These are phyloP conservation scores for Cosmia trapezina DNA, from an alignment of 2,888 invertebrate genomes.

Conservation along the genomic window DNA sequence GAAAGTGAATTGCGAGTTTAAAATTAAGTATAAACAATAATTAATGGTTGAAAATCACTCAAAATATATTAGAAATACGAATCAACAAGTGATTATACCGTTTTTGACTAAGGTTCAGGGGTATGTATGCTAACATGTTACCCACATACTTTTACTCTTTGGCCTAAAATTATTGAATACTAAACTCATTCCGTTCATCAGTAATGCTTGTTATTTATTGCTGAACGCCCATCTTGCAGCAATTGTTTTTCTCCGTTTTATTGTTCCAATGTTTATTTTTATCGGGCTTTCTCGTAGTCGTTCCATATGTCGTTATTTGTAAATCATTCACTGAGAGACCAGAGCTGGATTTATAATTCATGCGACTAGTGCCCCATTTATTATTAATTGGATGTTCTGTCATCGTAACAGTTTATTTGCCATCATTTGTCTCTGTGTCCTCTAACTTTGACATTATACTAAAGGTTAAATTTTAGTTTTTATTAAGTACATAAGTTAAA, in stretches of 20 bases:
- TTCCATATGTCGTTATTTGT: conserved; percentile 28
- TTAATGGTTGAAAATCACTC: conserved; percentile 27
- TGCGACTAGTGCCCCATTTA: conserved; percentile 30
- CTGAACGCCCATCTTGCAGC: conserved; percentile 34
- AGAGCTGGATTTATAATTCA: conserved; percentile 32
- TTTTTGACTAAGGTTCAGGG: conserved; percentile 69
- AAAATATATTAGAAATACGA: conserved; percentile 39
- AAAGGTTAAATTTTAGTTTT: conserved; percentile 69
- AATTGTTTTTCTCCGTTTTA: conserved; percentile 41
- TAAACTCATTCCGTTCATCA: conserved; percentile 53
- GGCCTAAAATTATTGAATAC: conserved; percentile 66
- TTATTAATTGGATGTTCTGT: conserved; percentile 28
- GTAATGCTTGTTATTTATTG: conserved; percentile 46
- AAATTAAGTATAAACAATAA: conserved; percentile 27
- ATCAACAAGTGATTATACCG: conserved; percentile 53
- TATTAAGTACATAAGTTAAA: conserved; percentile 27
- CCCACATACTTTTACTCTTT: conserved; percentile 79
- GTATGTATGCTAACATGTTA: conserved; percentile 77
- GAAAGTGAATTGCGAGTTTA: conserved; percentile 73
- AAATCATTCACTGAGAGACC: conserved; percentile 6
- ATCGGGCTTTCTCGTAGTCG: conserved; percentile 14
- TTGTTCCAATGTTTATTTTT: conserved; percentile 32
- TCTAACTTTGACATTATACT: conserved; percentile 76
- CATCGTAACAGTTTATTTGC: conserved; percentile 40
- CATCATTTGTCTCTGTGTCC: conserved; percentile 70